Base-by-base conservation (phyloP, 2,888 invertebrate species). In the Achlya flavicornis region DNA sequence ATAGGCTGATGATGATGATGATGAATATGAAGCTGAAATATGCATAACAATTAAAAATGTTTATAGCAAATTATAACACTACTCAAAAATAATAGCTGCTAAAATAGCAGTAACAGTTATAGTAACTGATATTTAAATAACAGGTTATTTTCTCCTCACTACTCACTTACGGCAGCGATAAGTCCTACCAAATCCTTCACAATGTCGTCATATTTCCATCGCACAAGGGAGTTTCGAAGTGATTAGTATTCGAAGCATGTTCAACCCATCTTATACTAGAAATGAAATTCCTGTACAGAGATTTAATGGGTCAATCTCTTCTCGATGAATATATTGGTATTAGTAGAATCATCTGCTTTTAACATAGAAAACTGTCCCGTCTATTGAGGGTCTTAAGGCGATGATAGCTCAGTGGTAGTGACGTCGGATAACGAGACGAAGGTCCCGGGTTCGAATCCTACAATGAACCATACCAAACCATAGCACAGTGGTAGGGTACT, bases 161-260 rank as follows among this genome's bases (percentile, higher is more conserved):
- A 16, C 7, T 48, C 0, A 19, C 14, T 14, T 53, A 19, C 7
- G 19, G 19, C 19, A 53, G 46, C 53, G 53, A 19, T 53, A 53
- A 53, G 53, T 53, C 53, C 53, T 53, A 19, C 19, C 19, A 53
- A 53, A 53, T 53, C 53, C 53, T 53, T 53, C 53, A 53, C 53
- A 19, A n/a, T 7, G 16, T 16, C 53, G 53, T 53, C 53, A 53
- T 53, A 53, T 53, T 48, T 53, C 53, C 53, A 53, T 19, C 19
- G 53, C 14, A 19, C 53, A 53, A 4, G 10, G 19, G 10, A 53
- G 53, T 53, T 53, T 53, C 53, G n/a, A 53, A 53, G 53, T 53
- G 53, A 53, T 53, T 53, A 53, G 53, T 53, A 53, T 53, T 53
- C 53, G 19, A 53, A 53, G 53, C 53, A 53, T 53, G 19, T 53